Evolutionary conservation across 2,113 vertebrate genomes (phyloP).

Genomic region (Dendrocopos noguchii): DNA sequence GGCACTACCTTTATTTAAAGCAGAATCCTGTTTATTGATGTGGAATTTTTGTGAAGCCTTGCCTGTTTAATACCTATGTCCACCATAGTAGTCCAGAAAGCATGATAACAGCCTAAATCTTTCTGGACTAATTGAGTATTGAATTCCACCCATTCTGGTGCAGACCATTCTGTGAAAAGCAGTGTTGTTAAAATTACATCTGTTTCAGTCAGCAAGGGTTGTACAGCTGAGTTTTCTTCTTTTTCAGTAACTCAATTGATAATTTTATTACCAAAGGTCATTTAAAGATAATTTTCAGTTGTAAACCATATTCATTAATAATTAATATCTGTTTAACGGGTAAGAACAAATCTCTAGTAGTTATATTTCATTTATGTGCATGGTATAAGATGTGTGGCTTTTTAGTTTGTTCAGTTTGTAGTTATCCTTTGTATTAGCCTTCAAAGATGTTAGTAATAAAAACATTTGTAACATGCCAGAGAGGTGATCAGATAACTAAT

Average conservation of each 20-base stretch:
- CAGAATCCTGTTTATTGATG: not conserved
- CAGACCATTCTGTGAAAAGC: not conserved
- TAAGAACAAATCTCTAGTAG: not conserved
- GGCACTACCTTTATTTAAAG: not conserved
- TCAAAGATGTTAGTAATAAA: not conserved
- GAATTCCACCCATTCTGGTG: not conserved
- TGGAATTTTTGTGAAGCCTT: not conserved
- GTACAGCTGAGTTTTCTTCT: not conserved
- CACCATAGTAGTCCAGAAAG: not conserved
- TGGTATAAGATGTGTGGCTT: fast-evolving
- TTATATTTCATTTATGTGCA: not conserved
- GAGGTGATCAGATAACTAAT: slow-evolving; percentile 24
- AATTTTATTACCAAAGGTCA: not conserved
- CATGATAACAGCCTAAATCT: not conserved
- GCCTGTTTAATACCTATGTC: not conserved
- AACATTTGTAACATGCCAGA: not conserved
- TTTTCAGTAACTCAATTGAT: not conserved
- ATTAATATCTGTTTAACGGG: not conserved
- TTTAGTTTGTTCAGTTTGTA: not conserved
- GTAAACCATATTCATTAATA: not conserved
- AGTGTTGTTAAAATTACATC: not conserved
- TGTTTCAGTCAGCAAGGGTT: not conserved
- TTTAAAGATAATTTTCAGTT: not conserved
- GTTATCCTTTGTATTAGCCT: not conserved
- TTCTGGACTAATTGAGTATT: not conserved